A percentile compares a stretch with the other conserved stretches of the same genome.
Evolutionary conservation across 2,888 invertebrate species (phyloP).

Genomic region (Adelphocoris suturalis): DNA sequence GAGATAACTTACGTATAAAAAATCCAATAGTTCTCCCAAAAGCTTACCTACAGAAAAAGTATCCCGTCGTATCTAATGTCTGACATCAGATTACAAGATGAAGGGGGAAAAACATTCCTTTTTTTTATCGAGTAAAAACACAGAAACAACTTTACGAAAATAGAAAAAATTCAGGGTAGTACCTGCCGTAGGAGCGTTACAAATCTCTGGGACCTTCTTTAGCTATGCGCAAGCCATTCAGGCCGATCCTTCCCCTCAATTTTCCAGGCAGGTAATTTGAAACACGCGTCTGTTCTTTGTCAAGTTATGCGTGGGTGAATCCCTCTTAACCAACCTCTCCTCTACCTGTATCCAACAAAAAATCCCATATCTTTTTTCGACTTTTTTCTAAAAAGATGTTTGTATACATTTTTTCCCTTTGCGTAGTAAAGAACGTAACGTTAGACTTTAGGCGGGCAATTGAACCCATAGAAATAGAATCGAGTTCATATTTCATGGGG

Average conservation of each 20-base stretch:
- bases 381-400: background rate
- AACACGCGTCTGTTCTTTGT: slow-evolving; percentile 48
- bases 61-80: background rate
- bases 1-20: too few species aligned
- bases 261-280: slow-evolving; percentile 54
- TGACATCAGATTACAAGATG: background rate
- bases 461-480: background rate
- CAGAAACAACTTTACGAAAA: slow-evolving; percentile 9
- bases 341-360: background rate
- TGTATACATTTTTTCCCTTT: background rate
- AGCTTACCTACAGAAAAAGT: too few species aligned
- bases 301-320: slow-evolving; percentile 28
- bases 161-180: background rate
- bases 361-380: background rate
- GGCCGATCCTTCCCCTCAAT: slow-evolving; percentile 1
- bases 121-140: background rate
- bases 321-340: background rate
- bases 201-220: slow-evolving; percentile 15
- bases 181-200: slow-evolving; percentile 11
- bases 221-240: slow-evolving; percentile 41
- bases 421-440: background rate
- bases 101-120: background rate
- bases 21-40: too few species aligned
- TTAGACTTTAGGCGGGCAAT: slow-evolving; percentile 36
- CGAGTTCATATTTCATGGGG: background rate